Evolutionary conservation across 2,888 invertebrate genomes (phyloP).

Genomic region (Falcaria lacertinaria): DNA sequence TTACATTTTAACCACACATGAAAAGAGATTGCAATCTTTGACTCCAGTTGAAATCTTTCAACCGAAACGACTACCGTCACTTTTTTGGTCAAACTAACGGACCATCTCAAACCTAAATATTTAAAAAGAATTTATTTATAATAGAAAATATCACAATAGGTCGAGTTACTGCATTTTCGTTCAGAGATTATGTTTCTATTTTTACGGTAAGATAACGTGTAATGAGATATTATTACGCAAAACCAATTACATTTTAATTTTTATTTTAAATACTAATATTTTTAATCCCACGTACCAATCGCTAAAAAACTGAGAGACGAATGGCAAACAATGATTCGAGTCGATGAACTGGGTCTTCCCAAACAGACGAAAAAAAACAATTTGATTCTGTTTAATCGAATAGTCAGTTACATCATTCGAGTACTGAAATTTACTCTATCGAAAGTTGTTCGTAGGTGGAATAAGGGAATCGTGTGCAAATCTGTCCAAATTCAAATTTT

Average conservation of each 20-base stretch:
- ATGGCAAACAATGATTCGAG: background rate
- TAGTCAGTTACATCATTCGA: background rate
- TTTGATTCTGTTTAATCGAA: background rate
- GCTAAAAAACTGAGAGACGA: background rate
- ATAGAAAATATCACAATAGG: background rate
- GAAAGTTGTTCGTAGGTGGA: slow-evolving; percentile 13
- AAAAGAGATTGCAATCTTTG: slow-evolving; percentile 39
- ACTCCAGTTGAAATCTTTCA: slow-evolving; percentile 33
- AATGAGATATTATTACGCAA: background rate
- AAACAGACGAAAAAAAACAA: background rate
- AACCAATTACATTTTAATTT: background rate
- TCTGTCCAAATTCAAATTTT: slow-evolving; percentile 16
- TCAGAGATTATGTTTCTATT: too few species aligned
- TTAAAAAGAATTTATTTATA: background rate
- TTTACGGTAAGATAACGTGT: too few species aligned
- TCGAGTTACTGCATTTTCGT: background rate
- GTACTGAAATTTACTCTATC: slow-evolving; percentile 7
- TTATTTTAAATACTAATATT: background rate
- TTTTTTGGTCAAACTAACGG: slow-evolving; percentile 29
- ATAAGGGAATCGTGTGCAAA: slow-evolving; percentile 11
- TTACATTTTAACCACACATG: too few species aligned
- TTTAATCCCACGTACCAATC: background rate
- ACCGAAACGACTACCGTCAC: slow-evolving; percentile 40
- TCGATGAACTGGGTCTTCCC: background rate
- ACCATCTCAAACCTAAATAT: slow-evolving; percentile 1